These are phyloP conservation scores for Pentalonia nigronervosa DNA, from an alignment of 1,140 invertebrate species.

Conservation along the genomic window DNA sequence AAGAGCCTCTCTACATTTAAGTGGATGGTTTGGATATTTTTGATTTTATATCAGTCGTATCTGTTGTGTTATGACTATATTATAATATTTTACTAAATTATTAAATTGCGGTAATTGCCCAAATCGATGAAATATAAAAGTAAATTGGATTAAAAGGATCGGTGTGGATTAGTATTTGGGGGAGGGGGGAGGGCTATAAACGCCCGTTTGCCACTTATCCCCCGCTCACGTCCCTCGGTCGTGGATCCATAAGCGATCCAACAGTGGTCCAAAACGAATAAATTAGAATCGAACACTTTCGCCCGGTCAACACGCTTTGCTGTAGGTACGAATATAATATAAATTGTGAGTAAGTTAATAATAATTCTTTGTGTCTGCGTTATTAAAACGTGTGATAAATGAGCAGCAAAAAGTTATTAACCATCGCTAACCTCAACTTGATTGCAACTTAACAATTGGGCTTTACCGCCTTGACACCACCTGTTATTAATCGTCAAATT, in stretches of 20 bases:
- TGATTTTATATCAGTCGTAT: background rate
- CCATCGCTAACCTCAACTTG: background rate
- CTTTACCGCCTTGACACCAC: background rate
- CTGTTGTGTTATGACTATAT: background rate
- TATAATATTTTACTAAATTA: background rate
- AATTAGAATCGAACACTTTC: background rate
- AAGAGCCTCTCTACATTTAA: background rate
- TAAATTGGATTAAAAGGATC: background rate
- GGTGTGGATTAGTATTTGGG: background rate
- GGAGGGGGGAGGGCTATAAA: background rate
- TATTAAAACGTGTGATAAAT: background rate
- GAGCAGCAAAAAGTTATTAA: background rate
- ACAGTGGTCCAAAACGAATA: background rate
- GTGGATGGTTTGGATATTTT: background rate
- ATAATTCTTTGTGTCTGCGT: background rate
- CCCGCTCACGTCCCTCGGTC: background rate
- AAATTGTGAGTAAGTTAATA: background rate
- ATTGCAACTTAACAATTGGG: background rate
- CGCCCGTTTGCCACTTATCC: fast-evolving
- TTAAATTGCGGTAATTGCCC: background rate
- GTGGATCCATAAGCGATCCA: no score
- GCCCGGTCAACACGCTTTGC: background rate
- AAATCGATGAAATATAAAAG: background rate
- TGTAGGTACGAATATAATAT: background rate
- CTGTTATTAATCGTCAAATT: constrained; percentile 11